Evolutionary conservation across 2,888 invertebrate genomes (phyloP).

Genomic region (Aphodius sticticus): DNA sequence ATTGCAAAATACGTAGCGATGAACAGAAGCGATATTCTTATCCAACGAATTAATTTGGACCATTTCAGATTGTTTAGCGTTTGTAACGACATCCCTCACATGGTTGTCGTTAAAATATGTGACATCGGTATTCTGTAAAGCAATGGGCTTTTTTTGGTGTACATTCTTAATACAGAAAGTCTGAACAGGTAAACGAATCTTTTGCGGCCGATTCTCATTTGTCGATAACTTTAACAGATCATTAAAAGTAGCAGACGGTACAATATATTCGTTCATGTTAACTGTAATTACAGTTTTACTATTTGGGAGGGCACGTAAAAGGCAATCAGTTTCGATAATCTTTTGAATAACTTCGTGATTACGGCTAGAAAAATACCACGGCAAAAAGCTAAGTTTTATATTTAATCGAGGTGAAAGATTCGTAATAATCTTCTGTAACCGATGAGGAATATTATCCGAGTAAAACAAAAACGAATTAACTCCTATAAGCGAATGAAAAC

Average conservation of each 20-base stretch:
- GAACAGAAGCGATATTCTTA: constrained; percentile 51
- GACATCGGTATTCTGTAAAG: constrained; percentile 53
- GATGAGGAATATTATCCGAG: constrained; percentile 63
- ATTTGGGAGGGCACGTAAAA: constrained; percentile 64
- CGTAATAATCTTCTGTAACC: constrained; percentile 58
- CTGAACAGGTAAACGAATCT: constrained; percentile 52
- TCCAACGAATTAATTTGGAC: constrained; percentile 48
- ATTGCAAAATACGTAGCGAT: constrained; percentile 54
- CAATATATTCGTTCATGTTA: constrained; percentile 73
- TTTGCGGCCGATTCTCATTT: constrained; percentile 54
- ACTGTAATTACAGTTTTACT: constrained; percentile 65
- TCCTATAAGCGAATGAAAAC: constrained; percentile 73
- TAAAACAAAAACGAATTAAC: constrained; percentile 73
- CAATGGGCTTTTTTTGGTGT: constrained; percentile 51
- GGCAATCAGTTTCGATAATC: constrained; percentile 72
- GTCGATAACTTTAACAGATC: constrained; percentile 45
- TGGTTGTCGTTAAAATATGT: constrained; percentile 50
- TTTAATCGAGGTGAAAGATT: constrained; percentile 56
- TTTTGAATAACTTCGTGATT: constrained; percentile 56
- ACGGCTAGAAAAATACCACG: constrained; percentile 73
- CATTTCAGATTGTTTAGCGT: constrained; percentile 44
- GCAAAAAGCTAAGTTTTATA: constrained; percentile 65
- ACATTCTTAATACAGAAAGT: constrained; percentile 54
- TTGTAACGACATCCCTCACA: constrained; percentile 50
- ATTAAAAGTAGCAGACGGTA: constrained; percentile 66